Conservation (phyloP, 2,797 vertebrate genomes). For the Coluber constrictor region DNA sequence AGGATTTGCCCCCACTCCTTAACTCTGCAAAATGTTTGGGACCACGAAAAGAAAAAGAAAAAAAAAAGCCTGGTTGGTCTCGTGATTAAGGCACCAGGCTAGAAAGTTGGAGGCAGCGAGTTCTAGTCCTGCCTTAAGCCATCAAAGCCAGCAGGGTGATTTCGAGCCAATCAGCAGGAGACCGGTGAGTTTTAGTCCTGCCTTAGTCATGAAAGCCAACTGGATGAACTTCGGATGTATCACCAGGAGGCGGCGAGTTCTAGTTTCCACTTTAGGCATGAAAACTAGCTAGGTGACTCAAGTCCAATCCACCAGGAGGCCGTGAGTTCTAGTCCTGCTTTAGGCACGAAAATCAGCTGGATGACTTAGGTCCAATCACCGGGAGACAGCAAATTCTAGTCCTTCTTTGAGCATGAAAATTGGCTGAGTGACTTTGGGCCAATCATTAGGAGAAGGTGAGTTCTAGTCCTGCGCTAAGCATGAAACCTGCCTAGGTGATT, state of each 20-base stretch:
- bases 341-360: not conserved
- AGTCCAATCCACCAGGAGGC: not conserved
- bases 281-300: not conserved
- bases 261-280: not conserved
- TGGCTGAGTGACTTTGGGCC: no score
- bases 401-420: no score
- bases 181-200: not conserved
- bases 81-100: not conserved
- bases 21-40: not conserved
- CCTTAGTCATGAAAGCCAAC: not conserved
- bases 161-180: not conserved
- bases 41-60: not conserved
- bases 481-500: no score
- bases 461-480: no score
- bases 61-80: not conserved
- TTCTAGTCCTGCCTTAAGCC: not conserved
- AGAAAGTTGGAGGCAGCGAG: not conserved
- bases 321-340: not conserved
- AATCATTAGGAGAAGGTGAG: no score
- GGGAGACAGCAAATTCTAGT: no score
- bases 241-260: not conserved
- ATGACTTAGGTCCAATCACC: no score
- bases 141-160: not conserved
- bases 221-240: not conserved
- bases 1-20: not conserved